Percentiles rank a stretch among this genome's conserved stretches.
Evolutionary conservation across 2,888 invertebrate genomes (phyloP).

Genomic region (Spilarctia lutea): DNA sequence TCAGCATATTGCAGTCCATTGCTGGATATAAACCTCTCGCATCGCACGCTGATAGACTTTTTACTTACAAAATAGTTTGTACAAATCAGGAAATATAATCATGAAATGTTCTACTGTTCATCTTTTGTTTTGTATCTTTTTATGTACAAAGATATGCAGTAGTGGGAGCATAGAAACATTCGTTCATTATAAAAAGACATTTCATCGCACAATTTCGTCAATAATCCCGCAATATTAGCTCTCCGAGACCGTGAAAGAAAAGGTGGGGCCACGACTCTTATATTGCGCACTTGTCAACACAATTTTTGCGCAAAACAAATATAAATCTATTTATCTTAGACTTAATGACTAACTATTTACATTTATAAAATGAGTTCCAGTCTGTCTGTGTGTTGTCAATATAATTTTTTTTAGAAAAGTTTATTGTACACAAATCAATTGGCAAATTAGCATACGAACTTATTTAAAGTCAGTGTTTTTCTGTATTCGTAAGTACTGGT

Average conservation of each 20-base stretch:
- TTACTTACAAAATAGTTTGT: not conserved
- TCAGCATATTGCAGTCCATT: no score
- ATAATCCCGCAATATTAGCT: slow-evolving; percentile 40
- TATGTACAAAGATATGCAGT: not conserved
- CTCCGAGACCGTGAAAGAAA: slow-evolving; percentile 37
- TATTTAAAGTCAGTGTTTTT: no score
- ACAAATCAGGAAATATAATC: no score
- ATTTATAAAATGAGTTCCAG: not conserved
- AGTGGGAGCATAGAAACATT: not conserved
- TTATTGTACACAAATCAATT: not conserved
- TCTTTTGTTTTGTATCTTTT: not conserved
- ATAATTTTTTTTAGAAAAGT: not conserved
- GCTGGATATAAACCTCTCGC: no score
- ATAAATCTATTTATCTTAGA: slow-evolving; percentile 10
- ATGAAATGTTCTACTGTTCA: no score
- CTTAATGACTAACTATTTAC: not conserved
- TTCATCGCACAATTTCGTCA: slow-evolving; percentile 32
- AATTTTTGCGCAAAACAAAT: slow-evolving; percentile 21
- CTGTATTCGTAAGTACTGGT: no score
- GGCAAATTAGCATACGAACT: no score
- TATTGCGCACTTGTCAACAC: slow-evolving; percentile 23
- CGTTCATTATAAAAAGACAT: not conserved
- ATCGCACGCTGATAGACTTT: no score
- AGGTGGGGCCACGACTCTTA: slow-evolving; percentile 41
- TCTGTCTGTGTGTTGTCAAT: not conserved